Conservation (phyloP, 2,888 invertebrate species). For the Epinotia brunnichana region DNA sequence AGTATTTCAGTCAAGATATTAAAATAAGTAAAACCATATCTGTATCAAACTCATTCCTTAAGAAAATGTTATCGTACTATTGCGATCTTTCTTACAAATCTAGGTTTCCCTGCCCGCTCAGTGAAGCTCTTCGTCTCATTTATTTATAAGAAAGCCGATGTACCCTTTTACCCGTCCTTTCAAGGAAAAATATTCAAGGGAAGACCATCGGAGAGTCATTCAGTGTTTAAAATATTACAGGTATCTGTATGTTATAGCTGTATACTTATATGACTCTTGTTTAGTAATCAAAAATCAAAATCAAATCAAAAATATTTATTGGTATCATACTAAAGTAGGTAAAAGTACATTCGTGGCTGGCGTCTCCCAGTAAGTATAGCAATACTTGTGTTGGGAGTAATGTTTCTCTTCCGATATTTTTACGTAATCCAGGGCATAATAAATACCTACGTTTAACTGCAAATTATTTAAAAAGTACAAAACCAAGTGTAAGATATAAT, state of each 20-base stretch:
- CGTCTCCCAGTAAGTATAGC: no score
- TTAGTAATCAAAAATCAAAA: no score
- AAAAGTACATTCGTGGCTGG: no score
- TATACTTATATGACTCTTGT: neutral
- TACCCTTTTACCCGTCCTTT: constrained; percentile 12
- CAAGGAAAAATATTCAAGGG: constrained; percentile 5
- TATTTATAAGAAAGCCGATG: constrained; percentile 28
- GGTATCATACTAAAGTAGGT: no score
- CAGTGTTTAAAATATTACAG: constrained; percentile 11
- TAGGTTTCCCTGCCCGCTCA: constrained; percentile 33
- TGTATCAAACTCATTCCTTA: neutral
- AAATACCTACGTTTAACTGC: neutral
- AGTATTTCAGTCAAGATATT: neutral
- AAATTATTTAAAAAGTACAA: no score
- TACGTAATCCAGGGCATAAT: neutral
- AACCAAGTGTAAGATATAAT: no score
- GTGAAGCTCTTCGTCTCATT: constrained; percentile 29
- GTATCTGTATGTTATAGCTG: neutral
- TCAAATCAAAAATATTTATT: no score
- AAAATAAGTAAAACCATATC: constrained; percentile 7
- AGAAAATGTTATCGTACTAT: constrained; percentile 15
- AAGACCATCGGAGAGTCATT: constrained; percentile 19
- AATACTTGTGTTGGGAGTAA: no score
- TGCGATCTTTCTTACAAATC: constrained; percentile 32
- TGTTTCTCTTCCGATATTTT: no score